Conservation (phyloP, 2,797 vertebrate genomes). For the Parambassis ranga region DNA sequence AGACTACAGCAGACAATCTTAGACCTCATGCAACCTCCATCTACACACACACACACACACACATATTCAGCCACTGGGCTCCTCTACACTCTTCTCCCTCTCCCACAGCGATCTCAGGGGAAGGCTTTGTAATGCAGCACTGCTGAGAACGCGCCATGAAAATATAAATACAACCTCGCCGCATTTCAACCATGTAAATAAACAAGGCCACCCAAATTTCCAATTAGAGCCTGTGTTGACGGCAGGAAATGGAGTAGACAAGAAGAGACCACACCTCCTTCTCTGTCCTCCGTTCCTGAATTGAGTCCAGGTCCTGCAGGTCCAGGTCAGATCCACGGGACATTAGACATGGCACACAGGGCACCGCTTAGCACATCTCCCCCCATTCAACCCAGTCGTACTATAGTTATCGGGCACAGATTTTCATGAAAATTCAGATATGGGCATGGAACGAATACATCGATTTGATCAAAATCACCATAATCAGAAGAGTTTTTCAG, state of each 20-base stretch:
- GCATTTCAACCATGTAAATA: conserved; percentile 99
- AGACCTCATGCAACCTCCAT: conserved; percentile 33
- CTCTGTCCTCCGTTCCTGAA: conserved; percentile 39
- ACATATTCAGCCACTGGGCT: conserved; percentile 3
- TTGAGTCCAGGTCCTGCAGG: conserved; percentile 30
- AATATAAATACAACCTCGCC: conserved; percentile 93
- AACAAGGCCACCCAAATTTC: conserved; percentile 99
- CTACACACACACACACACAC: background rate
- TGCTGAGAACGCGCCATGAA: conserved; percentile 98
- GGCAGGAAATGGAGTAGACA: conserved; percentile 92
- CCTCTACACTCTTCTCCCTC: conserved; percentile 30
- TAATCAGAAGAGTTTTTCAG: conserved; percentile 7
- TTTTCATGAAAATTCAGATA: conserved; percentile 23
- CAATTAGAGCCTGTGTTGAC: conserved; percentile 95
- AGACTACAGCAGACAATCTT: conserved; percentile 2
- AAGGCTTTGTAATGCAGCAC: conserved; percentile 89
- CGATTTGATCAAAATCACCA: conserved; percentile 26
- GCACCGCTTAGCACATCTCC: background rate
- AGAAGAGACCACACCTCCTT: conserved; percentile 65
- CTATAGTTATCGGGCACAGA: too few relatives aligned
- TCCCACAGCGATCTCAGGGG: conserved; percentile 80
- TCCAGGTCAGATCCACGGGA: conserved; percentile 48
- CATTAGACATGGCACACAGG: conserved; percentile 13
- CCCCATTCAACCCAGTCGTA: too few relatives aligned
- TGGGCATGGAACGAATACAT: conserved; percentile 15